Base-by-base conservation (phyloP, 2,113 vertebrate species). In the Passer montanus region DNA sequence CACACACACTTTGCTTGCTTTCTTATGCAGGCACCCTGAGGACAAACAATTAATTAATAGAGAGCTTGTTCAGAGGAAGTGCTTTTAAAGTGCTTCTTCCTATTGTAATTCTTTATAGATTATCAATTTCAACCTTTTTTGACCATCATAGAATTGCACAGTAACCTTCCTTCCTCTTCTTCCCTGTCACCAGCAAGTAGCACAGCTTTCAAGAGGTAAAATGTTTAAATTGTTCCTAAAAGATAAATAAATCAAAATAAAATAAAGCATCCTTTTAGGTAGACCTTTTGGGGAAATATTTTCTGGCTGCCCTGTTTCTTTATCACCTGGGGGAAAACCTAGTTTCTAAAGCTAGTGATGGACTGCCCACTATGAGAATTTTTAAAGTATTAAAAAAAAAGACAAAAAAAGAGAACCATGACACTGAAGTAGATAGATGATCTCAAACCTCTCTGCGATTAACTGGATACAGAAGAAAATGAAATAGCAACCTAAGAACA, bases 41-140 rank as follows among this genome's bases (percentile, higher is more conserved):
- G 96, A 97, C 73, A 91, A 91, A 97, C 94, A 97, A 97, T 98
- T 98, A 98, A 98, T 98, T 98, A 98, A 98, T 96, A 62, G 95
- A 96, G 53, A 97, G 53, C 72, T 98, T 92, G 50, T 87, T 94
- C 95, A 97, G 94, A 94, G 74, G 87, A 94, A 98, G 74, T 79
- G 55, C 27, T 97, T 97, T 96, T 63, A 73, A 80, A 75, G 53
- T 96, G 74, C 70, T 76, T 70, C 93, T 96, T 97, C 89, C 58
- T 87, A 84, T 93, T 98, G 82, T 97, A 96, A 97, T 97, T 98
- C 91, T 96, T 97, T 97, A 95, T 95, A 96, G 94, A 91, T 94
- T 97, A 98, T 98, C 95, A 96, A 96, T 97, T 91, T 84, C 67
- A 94, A 74, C 90, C 94, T 87, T 97, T 97, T 98, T 89, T 78